A percentile compares a stretch with the other conserved stretches of the same genome.
phyloP scores from a whole-genome alignment of 37 sponge, comb jelly and placozoan species.

The Ianthella basta region DNA sequence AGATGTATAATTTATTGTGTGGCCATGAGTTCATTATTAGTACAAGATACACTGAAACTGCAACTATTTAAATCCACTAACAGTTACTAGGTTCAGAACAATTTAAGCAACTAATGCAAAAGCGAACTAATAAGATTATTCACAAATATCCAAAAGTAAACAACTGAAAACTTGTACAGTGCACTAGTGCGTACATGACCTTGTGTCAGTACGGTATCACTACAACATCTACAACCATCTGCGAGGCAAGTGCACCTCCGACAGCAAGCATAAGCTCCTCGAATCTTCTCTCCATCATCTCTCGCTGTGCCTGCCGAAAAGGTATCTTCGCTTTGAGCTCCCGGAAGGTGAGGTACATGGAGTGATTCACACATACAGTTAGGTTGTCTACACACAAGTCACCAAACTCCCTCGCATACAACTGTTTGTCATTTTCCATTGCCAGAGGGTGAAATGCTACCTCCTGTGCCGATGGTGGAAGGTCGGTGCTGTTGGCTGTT shows the following conservation, averaged over 20 bases:
- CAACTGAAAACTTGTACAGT: too few relatives aligned
- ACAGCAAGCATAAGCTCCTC: slow-evolving; percentile 59
- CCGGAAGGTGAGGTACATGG: slow-evolving; percentile 49
- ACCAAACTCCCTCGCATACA: slow-evolving; percentile 27
- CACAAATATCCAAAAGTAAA: too few relatives aligned
- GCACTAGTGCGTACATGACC: too few relatives aligned
- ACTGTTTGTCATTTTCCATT: slow-evolving; percentile 27
- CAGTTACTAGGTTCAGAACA: too few relatives aligned
- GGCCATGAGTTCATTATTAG: too few relatives aligned
- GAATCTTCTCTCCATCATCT: slow-evolving; percentile 58
- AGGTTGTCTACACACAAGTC: slow-evolving; percentile 39
- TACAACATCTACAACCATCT: slow-evolving; percentile 64
- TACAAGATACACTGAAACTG: too few relatives aligned
- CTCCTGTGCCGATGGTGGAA: neutral
- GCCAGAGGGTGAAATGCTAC: neutral
- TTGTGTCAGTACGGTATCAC: neutral
- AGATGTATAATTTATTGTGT: too few relatives aligned
- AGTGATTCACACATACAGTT: slow-evolving; percentile 67
- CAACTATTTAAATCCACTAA: too few relatives aligned
- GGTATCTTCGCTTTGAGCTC: slow-evolving; percentile 39
- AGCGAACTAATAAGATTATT: too few relatives aligned
- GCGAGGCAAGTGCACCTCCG: slow-evolving; percentile 51
- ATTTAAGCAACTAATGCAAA: too few relatives aligned
- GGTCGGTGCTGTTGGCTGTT: neutral
- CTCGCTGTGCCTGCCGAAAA: slow-evolving; percentile 25